Evolutionary conservation across 2,888 invertebrate species (phyloP).

Genomic region (Anticlea derivata): DNA sequence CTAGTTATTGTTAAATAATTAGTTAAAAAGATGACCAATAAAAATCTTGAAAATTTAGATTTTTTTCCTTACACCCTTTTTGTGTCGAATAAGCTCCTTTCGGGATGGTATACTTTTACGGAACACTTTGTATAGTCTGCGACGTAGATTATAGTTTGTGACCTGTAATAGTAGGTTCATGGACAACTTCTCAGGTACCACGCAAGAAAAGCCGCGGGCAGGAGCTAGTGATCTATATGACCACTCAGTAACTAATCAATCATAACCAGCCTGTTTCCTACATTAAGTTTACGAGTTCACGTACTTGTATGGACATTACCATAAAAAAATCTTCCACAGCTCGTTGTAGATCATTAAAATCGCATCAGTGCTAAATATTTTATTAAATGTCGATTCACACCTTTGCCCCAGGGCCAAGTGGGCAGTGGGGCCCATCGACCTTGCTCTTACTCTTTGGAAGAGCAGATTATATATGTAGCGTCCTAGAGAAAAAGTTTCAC

Average conservation of each 20-base stretch:
- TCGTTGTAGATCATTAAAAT: constrained; percentile 66
- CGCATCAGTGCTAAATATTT: constrained; percentile 70
- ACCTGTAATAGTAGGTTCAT: too few species aligned
- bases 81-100: too few species aligned
- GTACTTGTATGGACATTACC: constrained; percentile 14
- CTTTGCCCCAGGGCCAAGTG: constrained; percentile 53
- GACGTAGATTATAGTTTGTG: too few species aligned
- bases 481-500: not conserved
- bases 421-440: constrained; percentile 59
- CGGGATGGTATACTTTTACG: too few species aligned
- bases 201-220: too few species aligned
- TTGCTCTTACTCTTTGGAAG: constrained; percentile 41
- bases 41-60: too few species aligned
- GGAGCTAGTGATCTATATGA: too few species aligned
- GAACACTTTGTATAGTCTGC: too few species aligned
- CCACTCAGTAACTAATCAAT: constrained; percentile 17
- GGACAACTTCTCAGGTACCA: too few species aligned
- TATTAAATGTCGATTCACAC: constrained; percentile 81
- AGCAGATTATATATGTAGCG: not conserved
- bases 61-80: too few species aligned
- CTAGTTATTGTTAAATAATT: too few species aligned
- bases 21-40: too few species aligned
- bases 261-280: constrained; percentile 23
- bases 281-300: constrained; percentile 17
- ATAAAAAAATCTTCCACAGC: constrained; percentile 39